These are phyloP conservation scores for Adelges cooleyi DNA, from an alignment of 1,140 invertebrate genomes.

Conservation along the genomic window DNA sequence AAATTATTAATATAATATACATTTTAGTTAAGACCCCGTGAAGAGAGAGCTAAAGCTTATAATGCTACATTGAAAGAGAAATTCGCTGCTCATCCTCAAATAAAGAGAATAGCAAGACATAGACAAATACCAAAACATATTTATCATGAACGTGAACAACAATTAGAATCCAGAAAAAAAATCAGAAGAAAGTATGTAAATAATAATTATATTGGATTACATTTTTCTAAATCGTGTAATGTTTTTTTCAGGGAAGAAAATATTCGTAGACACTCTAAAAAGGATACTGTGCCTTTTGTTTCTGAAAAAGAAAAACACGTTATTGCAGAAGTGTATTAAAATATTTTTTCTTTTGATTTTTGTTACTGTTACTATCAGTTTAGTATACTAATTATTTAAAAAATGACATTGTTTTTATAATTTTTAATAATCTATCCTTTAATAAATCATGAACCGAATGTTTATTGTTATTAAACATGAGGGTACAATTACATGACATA, in stretches of 20 bases:
- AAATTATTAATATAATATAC: constrained; percentile 23
- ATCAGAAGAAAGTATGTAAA: constrained; percentile 67
- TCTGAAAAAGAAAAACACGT: constrained; percentile 65
- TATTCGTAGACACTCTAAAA: constrained; percentile 69
- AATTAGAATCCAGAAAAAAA: constrained; percentile 60
- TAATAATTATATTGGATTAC: not conserved
- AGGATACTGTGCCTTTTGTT: constrained; percentile 63
- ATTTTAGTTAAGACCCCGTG: constrained; percentile 75
- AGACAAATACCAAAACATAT: constrained; percentile 90
- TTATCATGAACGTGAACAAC: constrained; percentile 67
- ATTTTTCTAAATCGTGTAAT: too few relatives aligned
- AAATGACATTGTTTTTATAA: too few relatives aligned
- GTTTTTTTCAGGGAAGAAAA: constrained; percentile 61
- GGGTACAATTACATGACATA: too few relatives aligned
- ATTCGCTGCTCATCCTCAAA: constrained; percentile 83
- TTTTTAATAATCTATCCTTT: too few relatives aligned
- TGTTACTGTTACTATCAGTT: too few relatives aligned
- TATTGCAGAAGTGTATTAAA: constrained; percentile 57
- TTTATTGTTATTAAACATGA: too few relatives aligned
- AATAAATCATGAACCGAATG: too few relatives aligned
- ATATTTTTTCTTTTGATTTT: too few relatives aligned
- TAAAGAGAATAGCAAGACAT: constrained; percentile 83
- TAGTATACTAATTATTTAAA: too few relatives aligned
- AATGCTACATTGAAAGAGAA: constrained; percentile 81
- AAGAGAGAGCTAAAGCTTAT: constrained; percentile 74